A percentile compares a stretch with the other conserved stretches of the same genome.
Evolutionary conservation across 2,888 invertebrate species (phyloP).

Genomic region (Apamea sordens): DNA sequence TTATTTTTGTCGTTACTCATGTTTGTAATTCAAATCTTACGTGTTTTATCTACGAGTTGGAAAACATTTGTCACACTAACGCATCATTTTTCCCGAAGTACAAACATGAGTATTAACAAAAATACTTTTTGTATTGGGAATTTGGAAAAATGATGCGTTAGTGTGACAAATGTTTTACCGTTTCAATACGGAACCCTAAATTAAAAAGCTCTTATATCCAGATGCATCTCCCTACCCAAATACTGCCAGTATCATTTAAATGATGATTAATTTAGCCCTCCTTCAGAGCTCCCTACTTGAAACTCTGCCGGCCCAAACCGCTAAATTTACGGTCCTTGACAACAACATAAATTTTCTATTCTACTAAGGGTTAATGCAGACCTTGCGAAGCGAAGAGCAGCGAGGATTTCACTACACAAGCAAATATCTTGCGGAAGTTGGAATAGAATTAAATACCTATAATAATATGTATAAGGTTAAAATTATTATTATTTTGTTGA

Average conservation of each 20-base stretch:
- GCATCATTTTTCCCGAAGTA: too few relatives aligned
- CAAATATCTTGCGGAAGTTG: not conserved
- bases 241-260: conserved; percentile 1
- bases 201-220: not conserved
- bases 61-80: too few relatives aligned
- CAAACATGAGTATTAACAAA: too few relatives aligned
- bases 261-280: conserved; percentile 21
- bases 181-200: not conserved
- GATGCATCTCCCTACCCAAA: not conserved
- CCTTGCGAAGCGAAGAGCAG: not conserved
- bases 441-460: not conserved
- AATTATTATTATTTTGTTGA: too few relatives aligned
- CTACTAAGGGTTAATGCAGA: not conserved
- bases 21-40: too few relatives aligned
- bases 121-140: too few relatives aligned
- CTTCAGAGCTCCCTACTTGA: conserved; percentile 8
- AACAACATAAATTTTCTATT: conserved; percentile 45
- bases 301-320: conserved; percentile 7
- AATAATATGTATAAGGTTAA: too few relatives aligned
- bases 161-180: too few relatives aligned
- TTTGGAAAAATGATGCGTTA: too few relatives aligned
- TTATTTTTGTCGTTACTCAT: too few relatives aligned
- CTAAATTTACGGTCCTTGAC: conserved; percentile 42
- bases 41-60: too few relatives aligned
- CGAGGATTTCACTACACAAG: not conserved